phyloP scores from a whole-genome alignment of 2,888 invertebrate genomes.

The Syritta pipiens region DNA sequence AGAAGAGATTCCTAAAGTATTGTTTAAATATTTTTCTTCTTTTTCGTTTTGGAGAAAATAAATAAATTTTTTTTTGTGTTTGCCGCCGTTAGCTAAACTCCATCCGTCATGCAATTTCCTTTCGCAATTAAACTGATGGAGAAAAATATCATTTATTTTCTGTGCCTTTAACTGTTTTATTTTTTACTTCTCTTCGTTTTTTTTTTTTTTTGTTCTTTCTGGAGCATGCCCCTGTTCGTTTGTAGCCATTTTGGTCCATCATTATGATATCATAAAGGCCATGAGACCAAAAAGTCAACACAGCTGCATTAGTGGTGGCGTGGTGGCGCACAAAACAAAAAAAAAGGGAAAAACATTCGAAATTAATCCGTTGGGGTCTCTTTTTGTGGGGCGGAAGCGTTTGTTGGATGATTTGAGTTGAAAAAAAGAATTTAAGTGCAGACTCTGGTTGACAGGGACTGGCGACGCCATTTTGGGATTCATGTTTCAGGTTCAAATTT shows the following conservation, averaged over 20 bases:
- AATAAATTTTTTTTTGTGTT: constrained; percentile 4
- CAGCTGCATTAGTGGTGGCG: constrained; percentile 26
- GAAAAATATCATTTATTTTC: constrained; percentile 26
- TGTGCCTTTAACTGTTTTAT: background rate
- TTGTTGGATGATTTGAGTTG: constrained; percentile 3
- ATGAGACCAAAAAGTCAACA: constrained; percentile 61
- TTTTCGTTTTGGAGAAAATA: too few species aligned
- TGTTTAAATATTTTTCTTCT: too few species aligned
- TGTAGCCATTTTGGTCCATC: constrained; percentile 54
- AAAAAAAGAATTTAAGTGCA: background rate
- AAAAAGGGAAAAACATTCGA: constrained; percentile 6
- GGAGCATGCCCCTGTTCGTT: constrained; percentile 26
- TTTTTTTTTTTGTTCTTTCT: background rate
- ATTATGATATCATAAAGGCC: constrained; percentile 56
- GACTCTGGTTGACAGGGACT: too few species aligned
- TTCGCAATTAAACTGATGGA: constrained; percentile 55
- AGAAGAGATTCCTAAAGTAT: constrained; percentile 46
- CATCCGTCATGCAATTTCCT: constrained; percentile 33
- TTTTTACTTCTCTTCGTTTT: too few species aligned
- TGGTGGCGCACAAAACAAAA: too few species aligned
- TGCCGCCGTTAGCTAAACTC: constrained; percentile 20
- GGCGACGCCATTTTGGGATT: too few species aligned
- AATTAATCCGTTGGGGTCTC: constrained; percentile 34
- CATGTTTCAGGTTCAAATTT: too few species aligned
- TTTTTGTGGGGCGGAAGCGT: constrained; percentile 4